Conservation (phyloP, 1,140 invertebrate genomes). For the Eurosta solidaginis region DNA sequence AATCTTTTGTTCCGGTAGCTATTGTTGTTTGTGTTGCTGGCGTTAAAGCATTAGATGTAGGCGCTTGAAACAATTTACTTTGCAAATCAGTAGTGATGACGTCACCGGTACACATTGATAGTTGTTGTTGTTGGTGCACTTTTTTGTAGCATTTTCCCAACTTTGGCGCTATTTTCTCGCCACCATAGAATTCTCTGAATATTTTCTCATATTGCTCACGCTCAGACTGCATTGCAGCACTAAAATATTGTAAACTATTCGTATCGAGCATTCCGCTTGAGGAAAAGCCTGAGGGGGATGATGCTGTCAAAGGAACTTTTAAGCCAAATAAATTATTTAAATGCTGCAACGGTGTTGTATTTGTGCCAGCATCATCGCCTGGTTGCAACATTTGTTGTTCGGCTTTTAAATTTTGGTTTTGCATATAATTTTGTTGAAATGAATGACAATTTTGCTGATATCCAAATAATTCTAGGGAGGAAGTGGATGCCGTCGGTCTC, state of each 20-base stretch:
- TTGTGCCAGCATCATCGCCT: background rate
- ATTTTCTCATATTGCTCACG: background rate
- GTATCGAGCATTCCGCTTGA: background rate
- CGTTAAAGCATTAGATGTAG: background rate
- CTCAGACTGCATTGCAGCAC: background rate
- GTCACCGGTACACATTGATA: background rate
- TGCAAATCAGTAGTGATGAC: background rate
- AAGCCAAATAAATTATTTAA: conserved; percentile 5
- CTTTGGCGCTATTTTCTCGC: background rate
- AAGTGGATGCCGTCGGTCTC: background rate
- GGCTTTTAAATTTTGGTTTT: background rate
- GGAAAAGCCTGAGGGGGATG: background rate
- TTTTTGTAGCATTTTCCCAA: background rate
- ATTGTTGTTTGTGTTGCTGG: background rate
- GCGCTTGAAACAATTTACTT: background rate
- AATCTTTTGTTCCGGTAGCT: background rate
- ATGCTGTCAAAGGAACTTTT: background rate
- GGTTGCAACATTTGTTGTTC: background rate
- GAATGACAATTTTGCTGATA: background rate
- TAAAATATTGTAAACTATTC: background rate
- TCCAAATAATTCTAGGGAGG: background rate
- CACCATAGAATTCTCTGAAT: background rate
- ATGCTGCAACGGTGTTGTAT: background rate
- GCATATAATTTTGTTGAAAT: background rate
- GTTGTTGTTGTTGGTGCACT: background rate